Evolutionary conservation across 1,140 invertebrate genomes (phyloP).

Genomic region (Cyclargus thomasi): DNA sequence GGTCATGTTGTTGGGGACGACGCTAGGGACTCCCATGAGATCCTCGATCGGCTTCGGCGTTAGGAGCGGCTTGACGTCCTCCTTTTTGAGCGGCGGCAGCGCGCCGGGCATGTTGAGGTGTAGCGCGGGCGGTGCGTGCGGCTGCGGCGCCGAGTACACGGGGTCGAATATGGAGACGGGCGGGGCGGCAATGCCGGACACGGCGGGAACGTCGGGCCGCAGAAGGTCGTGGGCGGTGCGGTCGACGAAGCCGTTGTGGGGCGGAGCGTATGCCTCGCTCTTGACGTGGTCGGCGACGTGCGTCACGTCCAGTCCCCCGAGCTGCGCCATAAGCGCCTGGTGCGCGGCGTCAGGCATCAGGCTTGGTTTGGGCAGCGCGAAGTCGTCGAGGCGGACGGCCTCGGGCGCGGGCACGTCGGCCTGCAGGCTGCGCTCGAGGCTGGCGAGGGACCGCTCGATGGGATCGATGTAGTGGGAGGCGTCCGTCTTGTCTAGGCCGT

Average conservation of each 20-base stretch:
- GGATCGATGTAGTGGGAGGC: conserved; percentile 75
- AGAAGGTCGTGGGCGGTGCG: conserved; percentile 55
- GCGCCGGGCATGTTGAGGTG: conserved; percentile 66
- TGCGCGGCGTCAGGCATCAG: conserved; percentile 53
- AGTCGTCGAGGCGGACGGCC: conserved; percentile 56
- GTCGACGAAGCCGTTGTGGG: conserved; percentile 75
- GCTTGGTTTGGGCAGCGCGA: conserved; percentile 47
- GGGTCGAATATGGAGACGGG: conserved; percentile 82
- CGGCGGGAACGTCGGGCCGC: conserved; percentile 55
- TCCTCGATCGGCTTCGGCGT: conserved; percentile 79
- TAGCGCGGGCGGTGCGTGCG: conserved; percentile 63
- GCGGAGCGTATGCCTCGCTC: conserved; percentile 54
- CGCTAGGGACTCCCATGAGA: conserved; percentile 75
- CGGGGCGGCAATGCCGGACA: conserved; percentile 65
- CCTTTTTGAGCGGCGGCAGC: conserved; percentile 74
- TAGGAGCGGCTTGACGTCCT: conserved; percentile 75
- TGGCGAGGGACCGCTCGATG: conserved; percentile 80
- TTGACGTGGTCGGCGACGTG: conserved; percentile 59
- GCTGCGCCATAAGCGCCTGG: conserved; percentile 65
- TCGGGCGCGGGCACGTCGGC: conserved; percentile 70
- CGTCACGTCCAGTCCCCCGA: conserved; percentile 64
- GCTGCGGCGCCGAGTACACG: conserved; percentile 62
- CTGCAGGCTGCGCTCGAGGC: conserved; percentile 77
- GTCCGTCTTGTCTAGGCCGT: conserved; percentile 60
- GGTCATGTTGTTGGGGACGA: conserved; percentile 65